Base-by-base conservation (phyloP, 2,797 vertebrate genomes). In the Streptopelia turtur region DNA sequence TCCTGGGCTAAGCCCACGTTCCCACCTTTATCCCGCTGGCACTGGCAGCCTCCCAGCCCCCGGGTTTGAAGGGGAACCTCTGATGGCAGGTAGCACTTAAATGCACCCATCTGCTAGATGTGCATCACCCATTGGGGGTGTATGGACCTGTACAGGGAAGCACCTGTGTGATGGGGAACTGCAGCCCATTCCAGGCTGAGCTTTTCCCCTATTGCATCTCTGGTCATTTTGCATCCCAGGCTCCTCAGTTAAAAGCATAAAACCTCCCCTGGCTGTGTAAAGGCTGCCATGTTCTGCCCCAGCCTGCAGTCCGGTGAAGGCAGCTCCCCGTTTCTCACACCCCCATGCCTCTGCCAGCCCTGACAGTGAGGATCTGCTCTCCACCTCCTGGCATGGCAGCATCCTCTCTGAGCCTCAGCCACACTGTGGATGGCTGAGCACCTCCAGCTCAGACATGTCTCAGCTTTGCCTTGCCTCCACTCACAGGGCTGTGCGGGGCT, bases 391-490 rank as follows among this genome's bases (percentile, higher is more conserved):
- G 47, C 74, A 79, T 43, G 69, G n/a, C 65, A 75, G n/a, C 65
- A 56, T 35, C 28, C 15, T 95, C 31, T 66, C 65, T 15, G 24
- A 82, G 35, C 50, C 28, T 57, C 69, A 41, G 50, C 25, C 6
- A 1, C 14, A 33, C 25, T 1, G 1, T 1, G 2, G 30, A 47
- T 8, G 30, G 53, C 69, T 0, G 0, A 92, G 56, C 52, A 45
- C 52, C 47, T 87, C 61, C 33, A 68, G 50, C 55, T 65, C 69
- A 89, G 75, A 41, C 35, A 47, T 9, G 21, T 50, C 55, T 78
- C 83, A 8, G 4, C 66, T 92, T 90, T 77, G 68, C 61, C 68
- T 82, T 59, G 21, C 28, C 33, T 90, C 52, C 52, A 14, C 57
- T 60, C 47, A 45, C 39, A 33, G 70, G 39, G 23, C 78, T 1